Percentiles rank a stretch among this genome's conserved stretches.
phyloP scores from a whole-genome alignment of 2,888 invertebrate species.

The Diadromus collaris region DNA sequence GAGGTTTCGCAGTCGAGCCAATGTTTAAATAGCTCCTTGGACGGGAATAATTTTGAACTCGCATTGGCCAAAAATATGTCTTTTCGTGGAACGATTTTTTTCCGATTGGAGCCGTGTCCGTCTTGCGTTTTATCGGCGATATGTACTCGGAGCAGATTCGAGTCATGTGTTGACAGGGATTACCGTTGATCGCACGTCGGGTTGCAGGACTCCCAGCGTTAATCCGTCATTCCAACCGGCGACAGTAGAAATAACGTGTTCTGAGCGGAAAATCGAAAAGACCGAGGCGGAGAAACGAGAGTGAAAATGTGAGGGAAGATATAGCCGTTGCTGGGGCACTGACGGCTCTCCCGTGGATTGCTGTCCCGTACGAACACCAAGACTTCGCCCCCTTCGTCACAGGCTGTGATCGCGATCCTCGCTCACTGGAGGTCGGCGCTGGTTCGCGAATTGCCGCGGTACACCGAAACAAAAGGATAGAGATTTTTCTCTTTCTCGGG shows the following conservation, averaged over 20 bases:
- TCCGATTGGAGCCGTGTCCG: background rate
- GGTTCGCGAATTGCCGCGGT: background rate
- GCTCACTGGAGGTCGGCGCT: background rate
- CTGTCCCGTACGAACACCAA: background rate
- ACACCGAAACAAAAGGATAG: background rate
- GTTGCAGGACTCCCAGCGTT: constrained; percentile 29
- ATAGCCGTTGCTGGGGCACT: background rate
- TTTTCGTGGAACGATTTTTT: background rate
- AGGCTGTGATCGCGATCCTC: background rate
- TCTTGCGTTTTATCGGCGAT: background rate
- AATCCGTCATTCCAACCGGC: constrained; percentile 26
- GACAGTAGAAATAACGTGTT: constrained; percentile 35
- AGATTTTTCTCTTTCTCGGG: constrained; percentile 9
- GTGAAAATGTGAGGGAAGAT: background rate
- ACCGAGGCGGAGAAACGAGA: background rate
- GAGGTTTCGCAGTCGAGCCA: too few relatives aligned
- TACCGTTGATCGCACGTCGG: constrained; percentile 8
- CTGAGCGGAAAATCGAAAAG: constrained; percentile 35
- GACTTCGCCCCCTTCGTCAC: background rate
- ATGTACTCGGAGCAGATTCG: background rate
- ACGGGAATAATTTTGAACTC: too few relatives aligned
- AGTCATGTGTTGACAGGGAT: constrained; percentile 5
- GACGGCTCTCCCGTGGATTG: constrained; percentile 21
- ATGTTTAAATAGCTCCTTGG: too few relatives aligned
- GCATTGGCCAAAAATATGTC: too few relatives aligned